Percentiles rank a stretch among this genome's conserved stretches.
Evolutionary conservation across 2,888 invertebrate species (phyloP).

Genomic region (Tineola bisselliella): DNA sequence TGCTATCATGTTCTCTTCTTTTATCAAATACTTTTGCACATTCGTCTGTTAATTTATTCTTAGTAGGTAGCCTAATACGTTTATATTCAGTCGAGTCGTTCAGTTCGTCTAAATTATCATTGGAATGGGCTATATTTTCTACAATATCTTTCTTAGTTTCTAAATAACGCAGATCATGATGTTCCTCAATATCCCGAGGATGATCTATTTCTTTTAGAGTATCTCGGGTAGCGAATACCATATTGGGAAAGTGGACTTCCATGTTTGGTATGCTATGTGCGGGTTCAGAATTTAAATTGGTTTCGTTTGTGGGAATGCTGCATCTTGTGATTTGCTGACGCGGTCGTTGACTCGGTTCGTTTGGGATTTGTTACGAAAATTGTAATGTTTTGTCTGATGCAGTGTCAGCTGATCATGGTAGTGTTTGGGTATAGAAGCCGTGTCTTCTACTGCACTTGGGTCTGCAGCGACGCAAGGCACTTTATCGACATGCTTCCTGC

Average conservation of each 20-base stretch:
- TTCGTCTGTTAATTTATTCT: constrained; percentile 27
- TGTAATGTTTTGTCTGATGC: constrained; percentile 14
- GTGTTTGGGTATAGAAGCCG: not conserved
- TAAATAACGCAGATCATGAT: constrained; percentile 23
- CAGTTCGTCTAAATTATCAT: constrained; percentile 43
- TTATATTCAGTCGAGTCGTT: constrained; percentile 47
- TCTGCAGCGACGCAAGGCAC: constrained; percentile 16
- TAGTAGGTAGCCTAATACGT: constrained; percentile 18
- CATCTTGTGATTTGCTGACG: constrained; percentile 17
- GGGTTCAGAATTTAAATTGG: constrained; percentile 14
- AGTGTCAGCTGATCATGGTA: constrained; percentile 53
- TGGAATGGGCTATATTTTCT: constrained; percentile 44
- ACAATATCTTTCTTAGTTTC: constrained; percentile 25
- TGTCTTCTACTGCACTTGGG: not conserved
- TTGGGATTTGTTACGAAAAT: constrained; percentile 15
- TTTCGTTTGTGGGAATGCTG: constrained; percentile 17
- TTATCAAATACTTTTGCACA: constrained; percentile 42
- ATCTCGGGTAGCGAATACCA: constrained; percentile 11
- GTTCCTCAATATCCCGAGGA: constrained; percentile 17
- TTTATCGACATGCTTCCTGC: constrained; percentile 56
- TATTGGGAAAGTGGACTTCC: constrained; percentile 11
- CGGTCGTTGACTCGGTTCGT: constrained; percentile 16
- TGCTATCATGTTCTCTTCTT: constrained; percentile 31
- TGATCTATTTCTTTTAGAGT: constrained; percentile 17
- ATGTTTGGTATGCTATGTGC: constrained; percentile 18